These are phyloP conservation scores for Aspidoscelis tigris DNA, from an alignment of 2,113 vertebrate genomes.

Conservation along the genomic window DNA sequence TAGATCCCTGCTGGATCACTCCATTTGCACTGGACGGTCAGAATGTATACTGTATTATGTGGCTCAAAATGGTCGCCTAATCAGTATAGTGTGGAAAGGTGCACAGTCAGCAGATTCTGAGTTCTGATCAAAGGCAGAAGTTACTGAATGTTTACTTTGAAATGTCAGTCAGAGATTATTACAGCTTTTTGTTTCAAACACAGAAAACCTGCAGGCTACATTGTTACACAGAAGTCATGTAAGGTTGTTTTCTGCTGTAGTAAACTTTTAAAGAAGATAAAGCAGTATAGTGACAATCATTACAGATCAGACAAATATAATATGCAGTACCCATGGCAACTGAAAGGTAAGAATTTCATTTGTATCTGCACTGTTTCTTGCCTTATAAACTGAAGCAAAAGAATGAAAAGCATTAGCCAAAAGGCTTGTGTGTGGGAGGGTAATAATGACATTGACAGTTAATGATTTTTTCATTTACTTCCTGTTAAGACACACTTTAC, in stretches of 20 bases:
- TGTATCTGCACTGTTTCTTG: neutral
- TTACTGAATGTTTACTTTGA: neutral
- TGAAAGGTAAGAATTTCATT: neutral
- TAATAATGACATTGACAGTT: neutral
- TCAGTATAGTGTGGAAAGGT: no score
- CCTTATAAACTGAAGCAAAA: neutral
- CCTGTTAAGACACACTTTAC: neutral
- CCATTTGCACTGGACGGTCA: no score
- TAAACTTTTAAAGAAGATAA: neutral
- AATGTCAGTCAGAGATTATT: neutral
- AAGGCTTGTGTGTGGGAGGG: neutral
- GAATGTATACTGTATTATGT: no score
- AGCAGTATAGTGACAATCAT: neutral
- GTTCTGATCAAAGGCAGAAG: neutral
- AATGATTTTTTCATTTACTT: no score
- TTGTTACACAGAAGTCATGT: neutral
- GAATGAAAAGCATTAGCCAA: neutral
- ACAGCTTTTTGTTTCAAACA: no score
- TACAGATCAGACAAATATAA: neutral
- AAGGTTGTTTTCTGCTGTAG: no score
- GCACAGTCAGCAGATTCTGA: neutral
- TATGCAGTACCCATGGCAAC: constrained; percentile 5
- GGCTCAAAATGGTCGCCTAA: neutral
- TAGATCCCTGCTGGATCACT: no score
- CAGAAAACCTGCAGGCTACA: neutral